Percentiles rank a stretch among this genome's conserved stretches.
Conservation (phyloP, 2,113 vertebrate genomes). For the Gobiocypris rarus region DNA sequence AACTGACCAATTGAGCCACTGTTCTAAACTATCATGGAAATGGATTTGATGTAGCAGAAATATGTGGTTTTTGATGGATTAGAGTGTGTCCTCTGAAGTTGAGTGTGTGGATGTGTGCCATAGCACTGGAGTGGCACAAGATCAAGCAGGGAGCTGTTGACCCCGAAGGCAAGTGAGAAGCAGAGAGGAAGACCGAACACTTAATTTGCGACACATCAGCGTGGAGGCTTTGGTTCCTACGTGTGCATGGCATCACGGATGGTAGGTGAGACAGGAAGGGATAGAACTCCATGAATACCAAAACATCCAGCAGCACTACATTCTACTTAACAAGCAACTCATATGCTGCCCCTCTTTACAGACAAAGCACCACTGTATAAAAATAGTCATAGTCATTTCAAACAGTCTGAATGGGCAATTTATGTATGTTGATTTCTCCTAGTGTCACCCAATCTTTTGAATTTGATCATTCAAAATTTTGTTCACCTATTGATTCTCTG, state of each 20-base stretch:
- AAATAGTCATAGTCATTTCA: not conserved
- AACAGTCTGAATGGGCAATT: not conserved
- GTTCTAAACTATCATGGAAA: not conserved
- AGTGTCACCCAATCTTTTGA: not conserved
- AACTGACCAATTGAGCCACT: not conserved
- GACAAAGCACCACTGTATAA: not conserved
- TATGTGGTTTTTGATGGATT: not conserved
- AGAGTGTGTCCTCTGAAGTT: conserved; percentile 2
- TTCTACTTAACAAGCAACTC: conserved; percentile 24
- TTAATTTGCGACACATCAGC: not conserved
- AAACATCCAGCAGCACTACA: conserved; percentile 63
- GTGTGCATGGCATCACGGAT: conserved; percentile 58
- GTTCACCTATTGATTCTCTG: not conserved
- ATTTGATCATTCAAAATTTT: no score
- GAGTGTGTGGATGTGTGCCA: not conserved
- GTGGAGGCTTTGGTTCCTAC: conserved; percentile 31
- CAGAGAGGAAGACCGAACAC: not conserved
- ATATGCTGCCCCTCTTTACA: conserved; percentile 14
- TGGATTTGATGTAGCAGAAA: not conserved
- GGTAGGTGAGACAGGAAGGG: conserved; percentile 45
- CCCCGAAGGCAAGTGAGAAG: conserved; percentile 6
- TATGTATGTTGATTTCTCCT: not conserved
- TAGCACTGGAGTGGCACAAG: not conserved
- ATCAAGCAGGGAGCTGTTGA: conserved; percentile 21
- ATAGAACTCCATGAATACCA: conserved; percentile 66